Conservation (phyloP, 2,797 vertebrate genomes). For the Tangara arthus region DNA sequence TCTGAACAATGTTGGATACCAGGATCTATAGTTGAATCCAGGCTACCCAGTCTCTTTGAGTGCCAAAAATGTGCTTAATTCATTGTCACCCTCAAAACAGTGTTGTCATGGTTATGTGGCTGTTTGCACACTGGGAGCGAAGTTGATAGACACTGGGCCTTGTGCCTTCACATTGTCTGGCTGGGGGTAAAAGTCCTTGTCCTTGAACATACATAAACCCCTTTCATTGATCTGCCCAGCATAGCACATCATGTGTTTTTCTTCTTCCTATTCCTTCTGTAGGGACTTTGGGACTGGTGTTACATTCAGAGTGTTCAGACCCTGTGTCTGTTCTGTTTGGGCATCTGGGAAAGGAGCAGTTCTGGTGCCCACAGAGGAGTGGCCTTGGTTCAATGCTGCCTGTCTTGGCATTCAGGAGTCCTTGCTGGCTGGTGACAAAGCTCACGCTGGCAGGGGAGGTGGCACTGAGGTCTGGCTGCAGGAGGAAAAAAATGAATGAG, state of each 20-base stretch:
- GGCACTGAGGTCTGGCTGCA: not conserved
- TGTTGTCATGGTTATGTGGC: not conserved
- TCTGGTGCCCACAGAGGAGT: not conserved
- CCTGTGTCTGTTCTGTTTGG: not conserved
- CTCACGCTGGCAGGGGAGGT: not conserved
- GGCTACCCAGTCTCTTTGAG: not conserved
- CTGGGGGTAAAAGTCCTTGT: not conserved
- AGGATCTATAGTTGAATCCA: not conserved
- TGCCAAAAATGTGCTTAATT: conserved; percentile 26
- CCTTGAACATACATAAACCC: not conserved
- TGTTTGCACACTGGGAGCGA: not conserved
- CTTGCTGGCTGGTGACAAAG: not conserved
- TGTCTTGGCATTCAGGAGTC: not conserved
- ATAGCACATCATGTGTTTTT: not conserved
- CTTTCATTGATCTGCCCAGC: not conserved
- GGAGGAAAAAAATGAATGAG: fast-evolving
- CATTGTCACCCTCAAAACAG: not conserved
- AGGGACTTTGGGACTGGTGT: not conserved
- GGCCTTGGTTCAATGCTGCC: not conserved
- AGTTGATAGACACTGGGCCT: not conserved
- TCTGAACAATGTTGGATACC: not conserved
- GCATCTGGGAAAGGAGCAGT: fast-evolving
- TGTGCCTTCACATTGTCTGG: not conserved
- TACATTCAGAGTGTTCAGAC: not conserved
- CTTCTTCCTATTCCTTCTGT: not conserved